A percentile compares a stretch with the other conserved stretches of the same genome.
Evolutionary conservation across 1,140 invertebrate genomes (phyloP).

Genomic region (Paraescarpia echinospica): DNA sequence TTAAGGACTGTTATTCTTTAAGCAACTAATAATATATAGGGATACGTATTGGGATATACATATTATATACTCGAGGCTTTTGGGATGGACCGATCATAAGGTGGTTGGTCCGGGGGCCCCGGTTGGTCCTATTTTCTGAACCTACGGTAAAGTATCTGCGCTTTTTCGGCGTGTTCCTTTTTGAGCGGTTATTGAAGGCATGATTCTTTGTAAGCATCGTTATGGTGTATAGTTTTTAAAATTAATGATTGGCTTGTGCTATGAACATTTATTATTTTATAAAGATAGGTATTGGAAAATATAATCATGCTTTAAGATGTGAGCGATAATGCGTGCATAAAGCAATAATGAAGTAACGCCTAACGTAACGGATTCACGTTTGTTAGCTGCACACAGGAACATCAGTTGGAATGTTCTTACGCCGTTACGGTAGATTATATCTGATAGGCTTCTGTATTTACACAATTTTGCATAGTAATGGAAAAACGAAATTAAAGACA

Average conservation of each 20-base stretch:
- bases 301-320: not conserved
- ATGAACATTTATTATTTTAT: not conserved
- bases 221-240: not conserved
- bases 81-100: no score
- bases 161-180: not conserved
- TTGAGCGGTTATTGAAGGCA: not conserved
- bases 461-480: not conserved
- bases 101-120: no score
- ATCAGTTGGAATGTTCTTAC: not conserved
- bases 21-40: no score
- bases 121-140: not conserved
- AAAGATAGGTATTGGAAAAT: not conserved
- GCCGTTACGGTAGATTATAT: not conserved
- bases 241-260: not conserved
- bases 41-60: no score
- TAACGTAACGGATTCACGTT: no score
- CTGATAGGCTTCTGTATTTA: not conserved
- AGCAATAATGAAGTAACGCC: not conserved
- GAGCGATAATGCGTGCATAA: not conserved
- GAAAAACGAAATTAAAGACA: not conserved
- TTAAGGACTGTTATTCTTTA: no score
- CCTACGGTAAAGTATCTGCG: not conserved
- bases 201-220: not conserved
- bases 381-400: not conserved
- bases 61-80: no score